A percentile compares a stretch with the other conserved stretches of the same genome.
Evolutionary conservation across 2,113 vertebrate species (phyloP).

Genomic region (Synodontis membranacea): DNA sequence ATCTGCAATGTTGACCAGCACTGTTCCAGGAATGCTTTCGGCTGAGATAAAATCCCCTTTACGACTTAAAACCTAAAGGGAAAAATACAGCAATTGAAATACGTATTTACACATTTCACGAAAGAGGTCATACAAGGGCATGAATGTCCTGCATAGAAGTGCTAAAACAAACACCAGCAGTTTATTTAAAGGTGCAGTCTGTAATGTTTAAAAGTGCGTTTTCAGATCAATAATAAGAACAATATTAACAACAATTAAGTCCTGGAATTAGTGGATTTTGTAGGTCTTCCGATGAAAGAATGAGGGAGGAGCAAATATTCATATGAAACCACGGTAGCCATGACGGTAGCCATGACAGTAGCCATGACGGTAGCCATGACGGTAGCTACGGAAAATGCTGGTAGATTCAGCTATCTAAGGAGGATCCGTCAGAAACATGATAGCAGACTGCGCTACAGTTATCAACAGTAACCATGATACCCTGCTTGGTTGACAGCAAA

Average conservation of each 20-base stretch:
- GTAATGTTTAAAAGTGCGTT: not conserved
- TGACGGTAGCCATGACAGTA: too few relatives aligned
- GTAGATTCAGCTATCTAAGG: too few relatives aligned
- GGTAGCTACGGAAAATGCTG: too few relatives aligned
- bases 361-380: too few relatives aligned
- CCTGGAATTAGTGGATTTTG: too few relatives aligned
- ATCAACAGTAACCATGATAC: too few relatives aligned
- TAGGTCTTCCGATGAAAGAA: too few relatives aligned
- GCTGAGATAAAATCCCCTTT: slow-evolving; percentile 66
- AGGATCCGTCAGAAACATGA: too few relatives aligned
- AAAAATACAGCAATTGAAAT: not conserved
- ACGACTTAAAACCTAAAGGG: slow-evolving; percentile 61
- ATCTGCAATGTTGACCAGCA: slow-evolving; percentile 74
- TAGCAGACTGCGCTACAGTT: too few relatives aligned
- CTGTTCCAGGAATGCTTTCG: slow-evolving; percentile 64
- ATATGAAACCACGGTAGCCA: too few relatives aligned
- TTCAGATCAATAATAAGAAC: not conserved
- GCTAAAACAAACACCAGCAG: not conserved
- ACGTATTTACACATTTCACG: not conserved
- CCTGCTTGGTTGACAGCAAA: too few relatives aligned
- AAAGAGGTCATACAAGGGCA: not conserved
- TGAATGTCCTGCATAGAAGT: not conserved
- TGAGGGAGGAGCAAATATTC: too few relatives aligned
- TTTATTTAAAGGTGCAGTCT: slow-evolving; percentile 4
- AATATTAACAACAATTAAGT: not conserved